phyloP scores from a whole-genome alignment of 2,888 invertebrate genomes.

The Tachina fera region DNA sequence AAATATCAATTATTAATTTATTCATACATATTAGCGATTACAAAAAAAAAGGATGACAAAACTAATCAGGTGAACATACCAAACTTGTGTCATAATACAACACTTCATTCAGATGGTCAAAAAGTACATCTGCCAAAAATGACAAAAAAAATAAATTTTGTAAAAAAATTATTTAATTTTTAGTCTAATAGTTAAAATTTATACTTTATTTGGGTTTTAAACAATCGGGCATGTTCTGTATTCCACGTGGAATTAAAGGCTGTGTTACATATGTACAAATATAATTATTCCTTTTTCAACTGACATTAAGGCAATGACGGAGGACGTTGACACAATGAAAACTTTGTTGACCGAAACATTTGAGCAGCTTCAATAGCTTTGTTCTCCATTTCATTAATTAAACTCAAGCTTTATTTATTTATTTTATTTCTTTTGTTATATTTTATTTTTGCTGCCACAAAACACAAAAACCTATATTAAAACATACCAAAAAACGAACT shows the following conservation, averaged over 20 bases:
- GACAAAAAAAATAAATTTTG: neutral
- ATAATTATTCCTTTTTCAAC: too few relatives aligned
- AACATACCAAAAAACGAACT: too few relatives aligned
- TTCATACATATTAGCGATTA: neutral
- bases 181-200: neutral
- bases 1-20: neutral
- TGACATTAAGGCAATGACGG: too few relatives aligned
- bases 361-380: too few relatives aligned
- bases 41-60: neutral
- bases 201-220: neutral
- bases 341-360: too few relatives aligned
- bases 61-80: constrained; percentile 3
- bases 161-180: neutral
- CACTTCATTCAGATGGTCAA: neutral
- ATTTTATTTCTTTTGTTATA: too few relatives aligned
- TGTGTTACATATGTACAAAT: too few relatives aligned
- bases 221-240: neutral
- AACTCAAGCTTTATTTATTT: too few relatives aligned
- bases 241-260: neutral
- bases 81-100: neutral
- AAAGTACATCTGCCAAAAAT: neutral
- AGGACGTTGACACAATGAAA: too few relatives aligned
- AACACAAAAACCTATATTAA: too few relatives aligned
- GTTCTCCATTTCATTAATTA: too few relatives aligned
- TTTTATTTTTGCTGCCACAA: too few relatives aligned